These are phyloP conservation scores for Enteromius anoplus DNA, from an alignment of 2,797 vertebrate genomes.

Conservation along the genomic window DNA sequence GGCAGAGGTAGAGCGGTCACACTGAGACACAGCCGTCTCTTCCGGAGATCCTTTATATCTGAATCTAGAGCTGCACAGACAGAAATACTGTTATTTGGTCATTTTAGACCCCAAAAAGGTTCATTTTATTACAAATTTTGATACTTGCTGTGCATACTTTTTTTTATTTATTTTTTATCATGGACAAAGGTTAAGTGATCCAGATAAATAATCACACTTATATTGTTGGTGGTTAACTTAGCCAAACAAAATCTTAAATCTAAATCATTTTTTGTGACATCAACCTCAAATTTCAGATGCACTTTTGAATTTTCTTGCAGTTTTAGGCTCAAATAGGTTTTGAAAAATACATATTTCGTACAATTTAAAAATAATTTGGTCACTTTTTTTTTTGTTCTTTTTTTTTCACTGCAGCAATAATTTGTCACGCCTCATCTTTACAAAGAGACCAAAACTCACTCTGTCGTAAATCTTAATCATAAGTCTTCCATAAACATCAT, in stretches of 20 bases:
- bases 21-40: neutral
- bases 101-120: neutral
- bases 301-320: neutral
- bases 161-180: neutral
- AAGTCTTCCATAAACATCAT: neutral
- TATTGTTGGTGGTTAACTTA: neutral
- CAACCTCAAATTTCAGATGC: neutral
- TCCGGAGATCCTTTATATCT: neutral
- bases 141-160: neutral
- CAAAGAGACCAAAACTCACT: neutral
- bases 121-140: neutral
- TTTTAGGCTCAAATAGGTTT: neutral
- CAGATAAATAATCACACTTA: neutral
- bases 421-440: neutral
- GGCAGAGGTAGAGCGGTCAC: constrained; percentile 62
- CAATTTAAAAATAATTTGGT: neutral
- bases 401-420: neutral
- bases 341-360: neutral
- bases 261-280: neutral
- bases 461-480: too few species aligned
- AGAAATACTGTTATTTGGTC: neutral
- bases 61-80: neutral
- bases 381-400: too few species aligned
- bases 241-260: neutral
- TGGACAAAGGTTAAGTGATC: neutral